phyloP scores from a whole-genome alignment of 2,888 invertebrate species.

The Bursaphelenchus okinawaensis region DNA sequence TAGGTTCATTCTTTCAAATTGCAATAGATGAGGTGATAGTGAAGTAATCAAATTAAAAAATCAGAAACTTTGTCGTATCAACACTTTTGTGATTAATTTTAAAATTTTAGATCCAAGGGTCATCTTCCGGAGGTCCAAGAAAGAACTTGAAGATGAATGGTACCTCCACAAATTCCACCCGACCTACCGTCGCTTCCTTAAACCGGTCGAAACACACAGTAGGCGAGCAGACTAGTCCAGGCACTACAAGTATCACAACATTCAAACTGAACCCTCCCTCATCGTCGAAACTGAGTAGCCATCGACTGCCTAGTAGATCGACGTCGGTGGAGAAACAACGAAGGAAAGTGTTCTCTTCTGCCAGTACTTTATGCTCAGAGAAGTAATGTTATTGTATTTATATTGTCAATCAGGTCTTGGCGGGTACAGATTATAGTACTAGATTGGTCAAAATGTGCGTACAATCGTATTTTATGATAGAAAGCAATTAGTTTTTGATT shows the following conservation, averaged over 20 bases:
- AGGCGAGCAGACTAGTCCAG: background rate
- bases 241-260: background rate
- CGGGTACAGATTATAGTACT: no score
- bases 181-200: conserved; percentile 12
- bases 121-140: conserved; percentile 1
- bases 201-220: conserved; percentile 3
- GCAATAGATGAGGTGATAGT: no score
- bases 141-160: conserved; percentile 2
- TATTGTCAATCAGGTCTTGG: background rate
- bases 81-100: background rate
- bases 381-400: conserved; percentile 11
- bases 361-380: conserved; percentile 34
- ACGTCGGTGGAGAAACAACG: conserved; percentile 38
- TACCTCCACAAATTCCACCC: background rate
- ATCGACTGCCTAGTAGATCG: conserved; percentile 21
- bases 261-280: conserved; percentile 12
- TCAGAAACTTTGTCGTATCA: background rate
- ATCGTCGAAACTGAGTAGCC: conserved; percentile 6
- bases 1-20: no score
- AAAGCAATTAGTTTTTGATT: no score
- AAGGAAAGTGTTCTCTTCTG: conserved; percentile 30
- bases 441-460: no score
- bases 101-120: background rate
- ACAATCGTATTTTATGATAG: no score
- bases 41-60: no score